These are phyloP conservation scores for Atherix ibis DNA, from an alignment of 2,888 invertebrate species.

Conservation along the genomic window DNA sequence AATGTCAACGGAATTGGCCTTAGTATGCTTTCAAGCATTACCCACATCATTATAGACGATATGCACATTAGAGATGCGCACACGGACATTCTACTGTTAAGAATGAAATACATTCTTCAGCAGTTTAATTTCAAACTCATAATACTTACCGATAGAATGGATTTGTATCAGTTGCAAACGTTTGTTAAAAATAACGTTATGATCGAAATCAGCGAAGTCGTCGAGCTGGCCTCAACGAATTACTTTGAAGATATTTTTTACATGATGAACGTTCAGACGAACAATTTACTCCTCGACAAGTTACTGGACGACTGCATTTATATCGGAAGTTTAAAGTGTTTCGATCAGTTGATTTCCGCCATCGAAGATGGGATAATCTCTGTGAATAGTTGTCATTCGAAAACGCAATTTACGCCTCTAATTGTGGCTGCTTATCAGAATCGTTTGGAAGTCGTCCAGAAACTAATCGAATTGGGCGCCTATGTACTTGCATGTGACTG, in stretches of 20 bases:
- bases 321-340: background rate
- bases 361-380: background rate
- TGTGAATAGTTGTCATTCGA: background rate
- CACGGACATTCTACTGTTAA: conserved; percentile 74
- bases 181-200: too few species aligned
- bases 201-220: too few species aligned
- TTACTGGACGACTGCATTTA: background rate
- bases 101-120: conserved; percentile 65
- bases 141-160: background rate
- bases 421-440: background rate
- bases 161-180: background rate
- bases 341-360: too few species aligned
- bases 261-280: background rate
- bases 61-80: conserved; percentile 83
- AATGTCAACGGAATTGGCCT: too few species aligned
- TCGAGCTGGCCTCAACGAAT: background rate
- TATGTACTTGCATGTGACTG: background rate
- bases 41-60: conserved; percentile 81
- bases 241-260: conserved; percentile 2
- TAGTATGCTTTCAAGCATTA: conserved; percentile 28
- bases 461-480: background rate
- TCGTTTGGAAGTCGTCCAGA: background rate
- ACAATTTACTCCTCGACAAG: background rate
- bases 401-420: background rate
- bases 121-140: background rate